Evolutionary conservation across 37 sponge, comb jelly and placozoan genomes (phyloP).

Genomic region (Oscarella lobularis): DNA sequence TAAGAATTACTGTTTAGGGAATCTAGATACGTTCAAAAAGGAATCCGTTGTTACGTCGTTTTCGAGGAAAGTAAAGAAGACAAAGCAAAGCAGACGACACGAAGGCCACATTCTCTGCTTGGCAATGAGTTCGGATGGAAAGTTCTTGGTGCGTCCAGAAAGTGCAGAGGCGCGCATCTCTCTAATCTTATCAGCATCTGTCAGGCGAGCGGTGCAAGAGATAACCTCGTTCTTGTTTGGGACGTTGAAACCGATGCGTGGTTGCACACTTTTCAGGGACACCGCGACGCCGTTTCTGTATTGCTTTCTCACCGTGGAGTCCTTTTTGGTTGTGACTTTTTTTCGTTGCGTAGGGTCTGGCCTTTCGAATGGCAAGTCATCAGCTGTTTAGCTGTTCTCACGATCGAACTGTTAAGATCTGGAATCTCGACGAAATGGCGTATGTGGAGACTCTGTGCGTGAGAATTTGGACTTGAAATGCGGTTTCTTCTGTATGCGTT

Average conservation of each 20-base stretch:
- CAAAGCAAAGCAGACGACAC: constrained; percentile 38
- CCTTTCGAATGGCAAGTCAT: constrained; percentile 60
- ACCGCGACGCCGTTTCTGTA: constrained; percentile 66
- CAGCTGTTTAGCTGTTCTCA: constrained; percentile 83
- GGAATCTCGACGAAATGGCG: constrained; percentile 89
- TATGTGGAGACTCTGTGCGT: constrained; percentile 94
- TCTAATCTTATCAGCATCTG: background rate
- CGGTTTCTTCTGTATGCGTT: constrained; percentile 1
- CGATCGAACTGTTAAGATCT: constrained; percentile 88
- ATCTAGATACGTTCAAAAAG: constrained; percentile 39
- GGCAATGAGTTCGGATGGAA: constrained; percentile 74
- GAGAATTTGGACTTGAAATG: background rate
- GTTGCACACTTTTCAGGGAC: constrained; percentile 80
- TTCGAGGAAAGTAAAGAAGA: constrained; percentile 13
- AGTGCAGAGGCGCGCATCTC: background rate
- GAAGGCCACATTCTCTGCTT: constrained; percentile 61
- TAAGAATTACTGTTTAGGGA: constrained; percentile 41
- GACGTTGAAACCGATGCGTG: constrained; percentile 36
- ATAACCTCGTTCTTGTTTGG: constrained; percentile 69
- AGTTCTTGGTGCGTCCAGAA: constrained; percentile 40
- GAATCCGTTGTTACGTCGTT: constrained; percentile 30
- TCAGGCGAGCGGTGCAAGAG: constrained; percentile 90
- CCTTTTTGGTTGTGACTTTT: background rate
- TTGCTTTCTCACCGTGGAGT: background rate
- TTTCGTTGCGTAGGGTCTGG: constrained; percentile 56